Base-by-base conservation (phyloP, 2,797 vertebrate species). In the Falco berigora region DNA sequence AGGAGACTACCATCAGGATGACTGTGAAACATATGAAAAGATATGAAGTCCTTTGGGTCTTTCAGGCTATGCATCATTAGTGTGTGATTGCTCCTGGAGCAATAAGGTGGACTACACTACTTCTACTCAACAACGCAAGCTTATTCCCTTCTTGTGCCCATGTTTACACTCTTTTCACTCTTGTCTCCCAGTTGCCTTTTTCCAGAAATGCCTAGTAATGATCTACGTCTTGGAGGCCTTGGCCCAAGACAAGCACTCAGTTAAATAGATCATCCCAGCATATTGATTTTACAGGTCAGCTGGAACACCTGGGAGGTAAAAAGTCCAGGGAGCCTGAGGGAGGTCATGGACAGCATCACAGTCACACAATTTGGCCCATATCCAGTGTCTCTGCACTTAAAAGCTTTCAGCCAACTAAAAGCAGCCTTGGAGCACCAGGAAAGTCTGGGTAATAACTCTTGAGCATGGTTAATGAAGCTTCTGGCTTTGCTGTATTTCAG, bases 341-440 rank as follows among this genome's bases (percentile, higher is more conserved):
- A 96, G 93, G 83, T 96, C 94, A 80, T n/a, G 83, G 86, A 79
- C 77, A 92, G 42, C 93, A 84, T 86, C 67, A 79, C 74, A 82
- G 63, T 62, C 92, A 82, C 93, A 94, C 67, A 79, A 44, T 88
- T 96, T 97, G 96, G 96, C 93, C 77, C n/a, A n/a, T 42, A 91
- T 96, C 94, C 94, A 97, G 80, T 52, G 77, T 21, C 74, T 88
- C 55, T 61, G 47, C 2, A 14, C 61, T 93, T 92, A 94, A 96
- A 95, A 95, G 93, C 90, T 96, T 96, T 89, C 80, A 90, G 77
- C 28, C 92, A 94, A 90, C 83, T 95, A 83, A 94, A 92, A 92
- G 74, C 80, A 93, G 74, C 38, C 77, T 82, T 95, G 83, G 77
- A 96, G 90, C 63, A 95, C 67, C 63, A 85, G 52, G 44, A 93